Evolutionary conservation across 2,113 vertebrate genomes (phyloP), one percentile per base, ranked within the genome.

Genomic region (Mus pahari): DNA sequence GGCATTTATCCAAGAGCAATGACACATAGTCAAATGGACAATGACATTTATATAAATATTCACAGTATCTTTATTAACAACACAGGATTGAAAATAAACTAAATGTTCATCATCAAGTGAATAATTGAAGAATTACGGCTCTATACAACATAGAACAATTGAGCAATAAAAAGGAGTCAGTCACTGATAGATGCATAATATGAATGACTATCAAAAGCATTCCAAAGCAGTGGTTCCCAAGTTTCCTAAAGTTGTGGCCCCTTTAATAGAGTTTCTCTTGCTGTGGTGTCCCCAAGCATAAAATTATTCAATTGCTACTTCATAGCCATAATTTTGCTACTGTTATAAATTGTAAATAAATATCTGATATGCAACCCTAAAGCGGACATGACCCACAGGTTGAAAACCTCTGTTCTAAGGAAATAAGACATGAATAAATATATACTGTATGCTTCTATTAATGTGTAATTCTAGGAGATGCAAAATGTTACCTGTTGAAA

Each of bases 1-100:
- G 14, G 12, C 73, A 73, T 86, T 96, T 83, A 92, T 42, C 28
- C 33, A 94, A 89, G 48, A 95, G 17, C 68, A 92, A 50, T 83
- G 82, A 86, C 26, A 88, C 31, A 50, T 81, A 73, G 79, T 4
- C 7, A 55, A 20, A 58, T 24, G 36, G 26, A 74, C 28, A 77
- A 83, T 74, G 42, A 90, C 45, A 71, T 60, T 58, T 11, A 83
- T 17, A 55, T 14, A 14, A 81, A 42, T 78, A 22, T 73, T 93
- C 64, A 82, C 33, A 68, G 33, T 14, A 74, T 42, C 58, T 86
- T 92, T 86, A 86, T 53, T 92, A 45, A 28, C 14, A 88, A 45
- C 53, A 58, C 64, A 33, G 82, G 93, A 79, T 39, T 87, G 22
- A 22, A 93, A 89, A 92, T 83, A 78, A 84, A 10, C 26, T 73